Conservation (phyloP, 2,113 vertebrate species). For the Leuciscus idus region DNA sequence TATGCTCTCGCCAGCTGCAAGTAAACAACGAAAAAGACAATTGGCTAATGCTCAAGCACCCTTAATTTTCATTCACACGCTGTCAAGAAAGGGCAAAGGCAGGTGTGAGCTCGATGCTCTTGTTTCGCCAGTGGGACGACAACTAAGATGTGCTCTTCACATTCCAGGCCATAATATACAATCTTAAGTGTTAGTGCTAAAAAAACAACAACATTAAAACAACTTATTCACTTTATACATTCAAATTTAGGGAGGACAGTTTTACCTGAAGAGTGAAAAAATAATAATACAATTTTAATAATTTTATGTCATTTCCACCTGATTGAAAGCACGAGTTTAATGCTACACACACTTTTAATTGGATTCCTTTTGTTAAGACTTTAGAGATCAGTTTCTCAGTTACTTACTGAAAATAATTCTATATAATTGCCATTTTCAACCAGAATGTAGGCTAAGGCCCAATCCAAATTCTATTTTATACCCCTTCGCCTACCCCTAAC, state of each 20-base stretch:
- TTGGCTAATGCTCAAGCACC: conserved; percentile 66
- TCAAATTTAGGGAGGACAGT: background rate
- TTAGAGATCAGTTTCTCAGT: background rate
- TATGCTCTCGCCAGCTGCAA: conserved; percentile 61
- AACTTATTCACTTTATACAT: background rate
- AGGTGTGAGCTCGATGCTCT: conserved; percentile 48
- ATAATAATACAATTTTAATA: background rate
- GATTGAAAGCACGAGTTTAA: background rate
- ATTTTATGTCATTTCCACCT: background rate
- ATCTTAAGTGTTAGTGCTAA: background rate
- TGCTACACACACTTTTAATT: background rate
- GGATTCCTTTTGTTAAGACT: background rate
- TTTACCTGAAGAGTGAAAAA: background rate
- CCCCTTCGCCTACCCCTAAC: no score
- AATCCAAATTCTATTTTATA: no score
- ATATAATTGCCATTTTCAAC: background rate
- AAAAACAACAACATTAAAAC: background rate
- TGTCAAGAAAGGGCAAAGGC: conserved; percentile 44
- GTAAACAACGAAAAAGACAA: conserved; percentile 69
- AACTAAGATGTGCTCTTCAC: conserved; percentile 36
- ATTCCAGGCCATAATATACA: background rate
- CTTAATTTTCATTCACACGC: conserved; percentile 62
- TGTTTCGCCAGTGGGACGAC: background rate
- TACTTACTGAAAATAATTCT: background rate
- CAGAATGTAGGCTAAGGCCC: background rate